phyloP scores from a whole-genome alignment of 2,797 vertebrate genomes.

The Borostomias antarcticus region DNA sequence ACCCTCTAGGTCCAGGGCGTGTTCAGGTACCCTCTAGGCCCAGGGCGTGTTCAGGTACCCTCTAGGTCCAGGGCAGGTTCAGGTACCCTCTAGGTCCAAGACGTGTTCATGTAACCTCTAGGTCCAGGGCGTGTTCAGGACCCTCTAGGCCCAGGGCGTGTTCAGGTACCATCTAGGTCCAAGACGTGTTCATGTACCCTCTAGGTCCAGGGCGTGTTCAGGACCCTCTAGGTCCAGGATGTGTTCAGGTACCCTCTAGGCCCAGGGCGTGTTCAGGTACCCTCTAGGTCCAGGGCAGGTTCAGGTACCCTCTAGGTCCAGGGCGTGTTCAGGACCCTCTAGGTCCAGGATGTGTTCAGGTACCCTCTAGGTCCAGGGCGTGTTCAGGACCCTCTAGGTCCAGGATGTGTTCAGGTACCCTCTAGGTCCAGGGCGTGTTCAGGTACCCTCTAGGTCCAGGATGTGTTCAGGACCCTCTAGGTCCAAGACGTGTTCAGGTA shows the following conservation, averaged over 20 bases:
- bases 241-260: slow-evolving; percentile 85
- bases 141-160: too few species aligned
- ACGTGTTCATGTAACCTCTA: slow-evolving; percentile 89
- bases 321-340: too few species aligned
- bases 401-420: slow-evolving; percentile 94
- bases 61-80: too few species aligned
- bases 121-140: too few species aligned
- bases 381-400: too few species aligned
- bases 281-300: slow-evolving; percentile 46
- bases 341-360: too few species aligned
- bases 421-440: slow-evolving; percentile 73
- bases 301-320: slow-evolving; percentile 78
- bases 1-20: slow-evolving; percentile 50
- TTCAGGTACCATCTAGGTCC: slow-evolving; percentile 82
- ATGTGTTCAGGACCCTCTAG: too few species aligned
- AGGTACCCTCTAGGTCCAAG: too few species aligned
- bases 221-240: too few species aligned
- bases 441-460: slow-evolving; percentile 71
- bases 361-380: slow-evolving; percentile 50
- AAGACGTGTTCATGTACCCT: slow-evolving; percentile 88
- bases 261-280: slow-evolving; percentile 86
- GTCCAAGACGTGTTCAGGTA: slow-evolving; percentile 97
- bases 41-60: slow-evolving; percentile 86
- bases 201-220: too few species aligned
- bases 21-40: slow-evolving; percentile 82